Base-by-base conservation (phyloP, 2,797 vertebrate species). In the Centroberyx gerrardi region DNA sequence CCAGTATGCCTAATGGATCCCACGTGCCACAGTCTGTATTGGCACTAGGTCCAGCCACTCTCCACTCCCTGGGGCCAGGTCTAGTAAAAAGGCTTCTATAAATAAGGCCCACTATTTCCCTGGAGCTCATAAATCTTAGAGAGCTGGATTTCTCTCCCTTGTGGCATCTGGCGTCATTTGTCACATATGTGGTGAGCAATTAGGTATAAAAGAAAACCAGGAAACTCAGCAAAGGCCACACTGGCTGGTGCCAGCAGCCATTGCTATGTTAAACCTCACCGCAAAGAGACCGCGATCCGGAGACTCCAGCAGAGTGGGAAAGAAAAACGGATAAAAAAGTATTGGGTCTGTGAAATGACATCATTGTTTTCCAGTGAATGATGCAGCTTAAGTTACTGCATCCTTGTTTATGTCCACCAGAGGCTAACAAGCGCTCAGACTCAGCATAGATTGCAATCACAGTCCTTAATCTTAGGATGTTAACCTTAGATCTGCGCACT, bases 111-210 rank as follows among this genome's bases (percentile, higher is more conserved):
- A 91, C 76, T 83, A 85, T 88, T 92, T 88, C 82, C 72, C 81
- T 89, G 66, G 72, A 80, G 77, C 86, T 90, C 85, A 89, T 94
- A 94, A 94, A 94, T 92, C 87, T 87, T 72, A 62, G 62, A 78
- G 83, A 76, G 78, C 87, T 88, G 86, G 64, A 75, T 90, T 92
- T 92, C 74, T 83, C 86, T 90, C 85, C 85, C 78, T 81, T 88
- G 71, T 91, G 90, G 88, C 89, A 94, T 91, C 90, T 93, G 91
- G 91, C 88, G 63, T 93, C 86, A 91, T 93, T 93, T 92, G 90
- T 94, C 92, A 91, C 91, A 90, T 91, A 83, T 93, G 92, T 72
- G 91, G 90, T 86, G 87, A 83, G 88, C 89, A 90, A 93, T 94
- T 94, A 92, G 91, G 89, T 89, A 87, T 83, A 86, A 90, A 92